phyloP scores from a whole-genome alignment of 2,113 vertebrate species.

The Gracilinanus agilis region DNA sequence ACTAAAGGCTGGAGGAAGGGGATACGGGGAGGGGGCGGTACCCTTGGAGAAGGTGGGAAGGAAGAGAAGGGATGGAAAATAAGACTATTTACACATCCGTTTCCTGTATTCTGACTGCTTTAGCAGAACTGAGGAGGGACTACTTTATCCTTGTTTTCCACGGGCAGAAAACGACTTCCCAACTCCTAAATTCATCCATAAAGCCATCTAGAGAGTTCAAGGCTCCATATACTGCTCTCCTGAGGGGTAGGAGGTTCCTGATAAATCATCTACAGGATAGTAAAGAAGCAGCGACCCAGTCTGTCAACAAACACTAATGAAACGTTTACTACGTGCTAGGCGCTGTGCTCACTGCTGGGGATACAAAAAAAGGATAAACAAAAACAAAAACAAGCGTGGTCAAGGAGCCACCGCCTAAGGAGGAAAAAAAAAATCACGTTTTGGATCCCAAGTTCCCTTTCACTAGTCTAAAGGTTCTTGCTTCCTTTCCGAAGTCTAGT shows the following conservation, averaged over 20 bases:
- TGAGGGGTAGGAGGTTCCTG: background rate
- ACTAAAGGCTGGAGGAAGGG: background rate
- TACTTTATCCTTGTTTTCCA: background rate
- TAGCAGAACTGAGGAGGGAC: background rate
- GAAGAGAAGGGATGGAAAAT: too few species aligned
- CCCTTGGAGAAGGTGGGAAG: background rate
- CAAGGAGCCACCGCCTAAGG: background rate
- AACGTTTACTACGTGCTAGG: background rate
- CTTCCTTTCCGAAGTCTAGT: background rate
- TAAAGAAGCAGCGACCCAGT: background rate
- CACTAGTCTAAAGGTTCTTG: background rate
- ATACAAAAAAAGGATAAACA: background rate
- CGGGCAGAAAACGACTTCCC: background rate
- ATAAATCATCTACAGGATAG: background rate
- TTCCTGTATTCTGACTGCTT: background rate
- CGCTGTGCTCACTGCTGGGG: too few species aligned
- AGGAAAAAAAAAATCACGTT: background rate
- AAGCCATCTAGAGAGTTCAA: background rate
- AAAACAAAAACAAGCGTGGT: background rate
- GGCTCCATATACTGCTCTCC: background rate
- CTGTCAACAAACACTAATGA: background rate
- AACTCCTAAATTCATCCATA: background rate
- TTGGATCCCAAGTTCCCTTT: background rate
- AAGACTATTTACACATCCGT: background rate
- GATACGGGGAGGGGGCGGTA: background rate